Conservation (phyloP, 1,140 invertebrate species). For the Latrodectus geometricus region DNA sequence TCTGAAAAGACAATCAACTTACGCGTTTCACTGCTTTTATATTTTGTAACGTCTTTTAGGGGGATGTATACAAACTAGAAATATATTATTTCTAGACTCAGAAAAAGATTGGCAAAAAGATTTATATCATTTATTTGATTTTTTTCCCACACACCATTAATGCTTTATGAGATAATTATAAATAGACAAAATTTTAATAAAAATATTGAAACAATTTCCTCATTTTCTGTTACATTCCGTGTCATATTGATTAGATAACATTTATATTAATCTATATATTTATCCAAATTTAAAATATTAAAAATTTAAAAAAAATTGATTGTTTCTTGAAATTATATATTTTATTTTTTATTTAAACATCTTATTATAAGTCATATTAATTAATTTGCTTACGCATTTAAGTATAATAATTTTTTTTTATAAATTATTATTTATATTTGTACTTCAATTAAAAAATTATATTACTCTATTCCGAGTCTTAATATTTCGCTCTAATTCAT, state of each 20-base stretch:
- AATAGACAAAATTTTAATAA: neutral
- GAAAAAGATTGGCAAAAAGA: neutral
- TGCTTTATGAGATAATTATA: neutral
- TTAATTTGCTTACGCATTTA: neutral
- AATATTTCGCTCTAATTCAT: neutral
- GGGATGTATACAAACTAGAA: slow-evolving; percentile 21
- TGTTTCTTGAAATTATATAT: neutral
- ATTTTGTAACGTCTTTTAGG: neutral
- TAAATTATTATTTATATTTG: neutral
- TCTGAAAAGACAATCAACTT: slow-evolving; percentile 28
- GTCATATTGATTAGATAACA: neutral
- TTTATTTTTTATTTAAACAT: neutral
- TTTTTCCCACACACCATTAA: neutral
- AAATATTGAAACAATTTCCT: neutral
- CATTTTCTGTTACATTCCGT: neutral
- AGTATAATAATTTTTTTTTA: neutral
- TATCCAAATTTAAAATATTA: neutral
- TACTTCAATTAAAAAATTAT: neutral
- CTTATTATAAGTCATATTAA: neutral
- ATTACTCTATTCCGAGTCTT: neutral
- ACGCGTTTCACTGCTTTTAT: neutral
- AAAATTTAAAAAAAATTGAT: neutral
- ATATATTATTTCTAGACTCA: neutral
- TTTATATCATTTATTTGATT: neutral
- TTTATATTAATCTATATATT: no score